Evolutionary conservation across 2,797 vertebrate genomes (phyloP).

Genomic region (Oryzias sinensis): DNA sequence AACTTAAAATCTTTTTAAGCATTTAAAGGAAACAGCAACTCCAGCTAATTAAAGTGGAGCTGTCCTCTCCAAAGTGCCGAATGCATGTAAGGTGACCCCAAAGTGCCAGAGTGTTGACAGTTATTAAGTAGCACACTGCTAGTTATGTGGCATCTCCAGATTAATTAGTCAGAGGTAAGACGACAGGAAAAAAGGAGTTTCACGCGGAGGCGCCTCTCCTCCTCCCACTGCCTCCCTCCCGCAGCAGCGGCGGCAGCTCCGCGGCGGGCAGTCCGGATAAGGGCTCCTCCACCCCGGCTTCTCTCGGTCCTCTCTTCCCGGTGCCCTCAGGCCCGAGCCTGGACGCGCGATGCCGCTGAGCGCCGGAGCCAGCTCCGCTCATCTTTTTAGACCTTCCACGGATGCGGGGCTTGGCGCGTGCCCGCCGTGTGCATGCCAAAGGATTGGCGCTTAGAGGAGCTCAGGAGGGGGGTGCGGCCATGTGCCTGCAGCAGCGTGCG

Average conservation of each 20-base stretch:
- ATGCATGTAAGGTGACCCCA: slow-evolving; percentile 57
- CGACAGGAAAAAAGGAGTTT: slow-evolving; percentile 45
- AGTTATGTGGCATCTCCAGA: slow-evolving; percentile 57
- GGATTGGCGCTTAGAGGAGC: slow-evolving; percentile 12
- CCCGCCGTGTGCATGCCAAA: slow-evolving; percentile 42
- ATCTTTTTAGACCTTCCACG: slow-evolving; percentile 72
- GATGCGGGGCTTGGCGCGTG: slow-evolving; percentile 39
- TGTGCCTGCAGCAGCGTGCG: too few species aligned
- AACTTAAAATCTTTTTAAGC: too few species aligned
- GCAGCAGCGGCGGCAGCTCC: slow-evolving; percentile 57
- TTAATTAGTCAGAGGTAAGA: slow-evolving; percentile 60
- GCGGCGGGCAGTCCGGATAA: slow-evolving; percentile 61
- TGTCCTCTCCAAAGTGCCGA: slow-evolving; percentile 52
- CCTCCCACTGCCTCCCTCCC: slow-evolving; percentile 64
- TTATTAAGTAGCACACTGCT: slow-evolving; percentile 63
- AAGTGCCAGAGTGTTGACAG: slow-evolving; percentile 61
- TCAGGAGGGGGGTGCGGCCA: slow-evolving; percentile 1
- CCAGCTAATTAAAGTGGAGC: slow-evolving; percentile 4
- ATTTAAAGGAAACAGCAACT: too few species aligned
- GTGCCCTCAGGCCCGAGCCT: slow-evolving; percentile 66
- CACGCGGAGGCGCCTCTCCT: slow-evolving; percentile 60
- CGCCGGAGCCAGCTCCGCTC: slow-evolving; percentile 71
- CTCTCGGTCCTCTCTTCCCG: slow-evolving; percentile 63
- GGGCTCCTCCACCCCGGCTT: slow-evolving; percentile 65
- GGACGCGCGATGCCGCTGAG: slow-evolving; percentile 72